These are phyloP conservation scores for Gambusia yucatana DNA, from an alignment of 2,797 vertebrate genomes.

Conservation along the genomic window DNA sequence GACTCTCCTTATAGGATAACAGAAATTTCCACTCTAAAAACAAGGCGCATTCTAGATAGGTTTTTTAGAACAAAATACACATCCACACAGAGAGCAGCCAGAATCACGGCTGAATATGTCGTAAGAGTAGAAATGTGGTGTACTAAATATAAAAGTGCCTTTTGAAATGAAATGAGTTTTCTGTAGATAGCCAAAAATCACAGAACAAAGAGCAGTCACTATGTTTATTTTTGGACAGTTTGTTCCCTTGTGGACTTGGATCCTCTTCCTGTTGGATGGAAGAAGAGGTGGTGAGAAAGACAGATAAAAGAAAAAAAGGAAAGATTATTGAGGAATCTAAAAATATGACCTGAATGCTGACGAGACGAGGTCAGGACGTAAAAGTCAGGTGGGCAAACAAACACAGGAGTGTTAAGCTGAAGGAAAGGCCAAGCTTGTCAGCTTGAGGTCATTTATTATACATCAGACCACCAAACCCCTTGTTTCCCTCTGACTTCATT, in stretches of 20 bases:
- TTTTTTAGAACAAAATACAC: no score
- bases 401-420: constrained; percentile 30
- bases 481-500: constrained; percentile 8
- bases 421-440: constrained; percentile 52
- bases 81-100: no score
- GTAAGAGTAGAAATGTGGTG: neutral
- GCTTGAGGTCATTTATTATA: constrained; percentile 74
- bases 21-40: no score
- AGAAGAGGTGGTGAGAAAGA: constrained; percentile 11
- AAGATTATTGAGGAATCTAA: constrained; percentile 55
- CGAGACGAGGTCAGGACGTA: constrained; percentile 11
- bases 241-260: constrained; percentile 2
- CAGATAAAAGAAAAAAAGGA: constrained; percentile 44
- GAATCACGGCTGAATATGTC: no score
- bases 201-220: neutral
- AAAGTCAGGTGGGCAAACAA: neutral
- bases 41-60: no score
- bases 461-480: constrained; percentile 54
- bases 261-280: constrained; percentile 21
- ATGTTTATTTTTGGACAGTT: constrained; percentile 5
- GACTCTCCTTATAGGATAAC: no score
- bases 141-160: constrained; percentile 17
- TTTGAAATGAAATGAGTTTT: constrained; percentile 6
- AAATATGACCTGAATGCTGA: constrained; percentile 18
- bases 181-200: constrained; percentile 3